These are phyloP conservation scores for Poeciliopsis occidentalis DNA, from an alignment of 2,113 vertebrate genomes.

Conservation along the genomic window DNA sequence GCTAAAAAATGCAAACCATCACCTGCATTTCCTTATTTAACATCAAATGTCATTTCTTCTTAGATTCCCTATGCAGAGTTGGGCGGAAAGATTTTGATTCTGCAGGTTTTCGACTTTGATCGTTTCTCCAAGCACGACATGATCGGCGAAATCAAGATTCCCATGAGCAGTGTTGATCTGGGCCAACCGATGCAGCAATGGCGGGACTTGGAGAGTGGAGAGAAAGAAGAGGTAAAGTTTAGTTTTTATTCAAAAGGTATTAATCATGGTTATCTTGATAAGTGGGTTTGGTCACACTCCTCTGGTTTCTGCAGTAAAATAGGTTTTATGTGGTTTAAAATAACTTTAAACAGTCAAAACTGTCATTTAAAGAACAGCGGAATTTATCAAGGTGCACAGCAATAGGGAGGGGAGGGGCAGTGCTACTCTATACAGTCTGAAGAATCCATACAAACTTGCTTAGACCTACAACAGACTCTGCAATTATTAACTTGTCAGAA, in stretches of 20 bases:
- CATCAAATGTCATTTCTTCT: background rate
- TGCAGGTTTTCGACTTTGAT: constrained; percentile 91
- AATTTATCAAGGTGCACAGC: too few relatives aligned
- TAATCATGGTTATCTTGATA: background rate
- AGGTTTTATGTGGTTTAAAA: too few relatives aligned
- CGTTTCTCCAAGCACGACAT: constrained; percentile 92
- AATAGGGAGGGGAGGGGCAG: too few relatives aligned
- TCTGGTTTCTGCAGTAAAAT: background rate
- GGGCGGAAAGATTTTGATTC: constrained; percentile 87
- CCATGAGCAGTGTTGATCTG: constrained; percentile 89
- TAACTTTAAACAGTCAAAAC: too few relatives aligned
- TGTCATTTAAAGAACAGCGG: too few relatives aligned
- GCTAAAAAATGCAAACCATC: background rate
- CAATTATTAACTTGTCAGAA: background rate
- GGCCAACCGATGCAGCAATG: constrained; percentile 87
- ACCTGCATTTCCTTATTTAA: background rate
- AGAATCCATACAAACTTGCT: background rate
- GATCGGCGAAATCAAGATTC: constrained; percentile 89
- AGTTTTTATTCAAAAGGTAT: background rate
- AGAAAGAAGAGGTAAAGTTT: constrained; percentile 86
- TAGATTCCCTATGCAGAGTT: constrained; percentile 90
- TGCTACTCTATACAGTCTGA: too few relatives aligned
- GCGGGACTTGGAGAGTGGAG: constrained; percentile 85
- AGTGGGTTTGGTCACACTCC: too few relatives aligned
- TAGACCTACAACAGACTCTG: too few relatives aligned